Base-by-base conservation (phyloP, 2,888 invertebrate genomes). In the Andricus quercusramuli region DNA sequence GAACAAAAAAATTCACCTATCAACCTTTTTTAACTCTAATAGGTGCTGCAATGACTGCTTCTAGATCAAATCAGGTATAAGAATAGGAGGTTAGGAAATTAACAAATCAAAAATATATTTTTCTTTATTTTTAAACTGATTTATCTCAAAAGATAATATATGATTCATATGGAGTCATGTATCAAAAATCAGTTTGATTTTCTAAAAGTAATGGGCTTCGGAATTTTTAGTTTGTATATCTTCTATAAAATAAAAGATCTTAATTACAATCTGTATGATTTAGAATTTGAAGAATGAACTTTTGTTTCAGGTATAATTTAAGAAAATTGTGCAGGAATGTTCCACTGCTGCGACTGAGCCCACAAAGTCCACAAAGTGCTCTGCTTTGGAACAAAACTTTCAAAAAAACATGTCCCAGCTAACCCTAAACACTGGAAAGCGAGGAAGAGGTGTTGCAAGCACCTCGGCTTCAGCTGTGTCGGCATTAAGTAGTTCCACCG, bases 401-500 rank as follows among this genome's bases (percentile, higher is more conserved):
- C 70, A 85, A 83, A 80, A 83, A 87, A 89, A 85, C 80, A 92
- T 92, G 92, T 91, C 92, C 62, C 92, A 92, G 82, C 82, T 92
- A 83, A 92, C 89, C 81, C 89, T 92, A 85, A 92, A 87, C 81
- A 88, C 90, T 78, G 91, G 92, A 81, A 93, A 93, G 85, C 89
- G 92, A 83, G 92, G 92, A 80, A 89, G 92, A 84, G 91, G 91
- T 79, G 89, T 91, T 44, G 90, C 90, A 17, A 91, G 91, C 81
- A 90, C 91, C 56, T 92, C 94, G 83, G 93, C 94, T 82, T 93
- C 94, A 86, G 94, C 94, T 77, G 94, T 94, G 90, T 94, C 95
- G 80, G 94, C 95, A 44, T 94, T 95, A 86, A 95, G 95, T 90
- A 95, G 96, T 93, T 96, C 97, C 78, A 96, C 97, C 89, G 98